Evolutionary conservation across 2,888 invertebrate species (phyloP).

Genomic region (Tenodera sinensis): DNA sequence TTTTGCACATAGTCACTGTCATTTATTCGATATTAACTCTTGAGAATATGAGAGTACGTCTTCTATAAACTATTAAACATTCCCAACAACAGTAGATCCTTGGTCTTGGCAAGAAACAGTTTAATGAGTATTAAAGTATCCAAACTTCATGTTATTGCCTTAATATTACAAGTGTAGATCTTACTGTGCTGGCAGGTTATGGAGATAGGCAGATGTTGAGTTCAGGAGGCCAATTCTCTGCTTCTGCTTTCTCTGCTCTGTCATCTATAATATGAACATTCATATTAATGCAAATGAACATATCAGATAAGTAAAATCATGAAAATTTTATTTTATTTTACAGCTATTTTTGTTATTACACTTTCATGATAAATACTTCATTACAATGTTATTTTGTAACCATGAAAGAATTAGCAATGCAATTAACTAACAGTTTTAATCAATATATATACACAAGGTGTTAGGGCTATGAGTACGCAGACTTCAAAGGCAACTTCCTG

Average conservation of each 20-base stretch:
- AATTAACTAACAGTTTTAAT: too few relatives aligned
- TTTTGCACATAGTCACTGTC: not conserved
- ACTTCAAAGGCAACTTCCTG: too few relatives aligned
- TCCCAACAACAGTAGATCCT: not conserved
- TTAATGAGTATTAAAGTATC: not conserved
- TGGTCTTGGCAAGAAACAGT: not conserved
- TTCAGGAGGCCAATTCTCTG: conserved; percentile 84
- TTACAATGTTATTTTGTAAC: too few relatives aligned
- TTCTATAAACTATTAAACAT: not conserved
- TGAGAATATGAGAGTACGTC: not conserved
- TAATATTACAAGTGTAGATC: not conserved
- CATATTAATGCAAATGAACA: conserved; percentile 10
- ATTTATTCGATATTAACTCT: not conserved
- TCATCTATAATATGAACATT: conserved; percentile 62
- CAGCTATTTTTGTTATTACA: too few relatives aligned
- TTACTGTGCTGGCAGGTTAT: conserved; percentile 18
- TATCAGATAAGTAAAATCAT: not conserved
- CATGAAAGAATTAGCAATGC: too few relatives aligned
- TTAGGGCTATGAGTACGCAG: too few relatives aligned
- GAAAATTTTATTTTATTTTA: not conserved
- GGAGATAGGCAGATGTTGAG: conserved; percentile 64
- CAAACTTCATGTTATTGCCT: not conserved
- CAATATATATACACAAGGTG: too few relatives aligned
- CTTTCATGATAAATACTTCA: too few relatives aligned
- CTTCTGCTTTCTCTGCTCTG: conserved; percentile 92